phyloP scores from a whole-genome alignment of 2,888 invertebrate species.

The Dromius quadrimaculatus region DNA sequence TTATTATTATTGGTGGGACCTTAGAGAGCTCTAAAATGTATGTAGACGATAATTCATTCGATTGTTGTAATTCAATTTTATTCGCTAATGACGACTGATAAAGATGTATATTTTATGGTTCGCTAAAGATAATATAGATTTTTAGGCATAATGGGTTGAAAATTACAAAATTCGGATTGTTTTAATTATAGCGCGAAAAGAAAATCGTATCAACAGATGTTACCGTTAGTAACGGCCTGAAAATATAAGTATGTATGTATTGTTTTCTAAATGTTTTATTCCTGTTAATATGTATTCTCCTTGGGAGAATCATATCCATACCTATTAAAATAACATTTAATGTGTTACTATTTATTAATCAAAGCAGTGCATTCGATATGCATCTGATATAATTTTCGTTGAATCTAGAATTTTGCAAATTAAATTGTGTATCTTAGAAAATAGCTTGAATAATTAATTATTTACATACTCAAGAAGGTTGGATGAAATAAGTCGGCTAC shows the following conservation, averaged over 20 bases:
- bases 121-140: slow-evolving; percentile 26
- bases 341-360: slow-evolving; percentile 36
- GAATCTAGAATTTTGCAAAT: slow-evolving; percentile 45
- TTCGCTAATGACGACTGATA: slow-evolving; percentile 30
- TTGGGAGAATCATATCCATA: slow-evolving; percentile 29
- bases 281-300: slow-evolving; percentile 32
- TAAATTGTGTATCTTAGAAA: slow-evolving; percentile 44
- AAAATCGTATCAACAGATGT: slow-evolving; percentile 28
- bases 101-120: slow-evolving; percentile 47
- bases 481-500: slow-evolving; percentile 47
- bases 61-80: slow-evolving; percentile 32
- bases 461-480: not conserved
- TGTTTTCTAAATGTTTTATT: slow-evolving; percentile 48
- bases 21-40: slow-evolving; percentile 33
- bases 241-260: slow-evolving; percentile 37
- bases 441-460: slow-evolving; percentile 27
- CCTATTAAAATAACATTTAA: slow-evolving; percentile 25
- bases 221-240: not conserved
- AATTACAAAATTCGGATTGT: slow-evolving; percentile 39
- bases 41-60: slow-evolving; percentile 34
- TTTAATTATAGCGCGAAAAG: slow-evolving; percentile 31
- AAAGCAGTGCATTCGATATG: slow-evolving; percentile 50
- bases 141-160: slow-evolving; percentile 37
- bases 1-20: slow-evolving; percentile 41
- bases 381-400: slow-evolving; percentile 23